These are phyloP conservation scores for Anolis apletophallus DNA, from an alignment of 2,797 vertebrate genomes.

Conservation along the genomic window DNA sequence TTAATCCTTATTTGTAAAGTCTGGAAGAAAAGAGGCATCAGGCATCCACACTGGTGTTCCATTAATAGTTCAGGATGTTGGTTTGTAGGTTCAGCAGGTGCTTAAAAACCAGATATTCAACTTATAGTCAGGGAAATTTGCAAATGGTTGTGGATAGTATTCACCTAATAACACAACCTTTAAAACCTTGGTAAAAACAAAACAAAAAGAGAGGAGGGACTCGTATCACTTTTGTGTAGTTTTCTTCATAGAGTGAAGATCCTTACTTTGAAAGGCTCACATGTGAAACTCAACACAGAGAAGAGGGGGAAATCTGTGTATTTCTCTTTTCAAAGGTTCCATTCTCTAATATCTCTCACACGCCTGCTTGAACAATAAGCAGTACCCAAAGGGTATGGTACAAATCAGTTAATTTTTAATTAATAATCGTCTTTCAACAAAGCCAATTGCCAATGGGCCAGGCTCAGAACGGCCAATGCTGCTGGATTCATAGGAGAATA, in stretches of 20 bases:
- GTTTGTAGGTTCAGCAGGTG: constrained; percentile 21
- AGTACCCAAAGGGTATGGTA: neutral
- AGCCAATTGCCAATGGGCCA: neutral
- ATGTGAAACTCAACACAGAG: neutral
- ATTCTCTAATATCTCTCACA: neutral
- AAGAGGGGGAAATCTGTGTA: neutral
- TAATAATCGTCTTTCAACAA: neutral
- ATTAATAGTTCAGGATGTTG: constrained; percentile 42
- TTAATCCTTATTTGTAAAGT: constrained; percentile 49
- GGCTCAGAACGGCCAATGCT: neutral
- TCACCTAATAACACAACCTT: neutral
- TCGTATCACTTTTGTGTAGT: neutral
- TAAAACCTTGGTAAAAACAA: neutral
- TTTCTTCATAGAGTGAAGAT: neutral
- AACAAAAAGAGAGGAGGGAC: too few species aligned
- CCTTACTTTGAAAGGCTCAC: neutral
- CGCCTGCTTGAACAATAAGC: neutral
- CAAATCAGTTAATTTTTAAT: neutral
- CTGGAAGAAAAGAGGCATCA: neutral
- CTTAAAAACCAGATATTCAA: neutral
- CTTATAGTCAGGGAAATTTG: neutral
- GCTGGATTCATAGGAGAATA: too few species aligned
- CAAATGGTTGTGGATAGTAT: constrained; percentile 38
- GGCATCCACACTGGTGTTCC: neutral
- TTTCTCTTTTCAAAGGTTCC: neutral